Evolutionary conservation across 2,113 vertebrate species (phyloP).

Genomic region (Sterrhoptilus dennistouni): DNA sequence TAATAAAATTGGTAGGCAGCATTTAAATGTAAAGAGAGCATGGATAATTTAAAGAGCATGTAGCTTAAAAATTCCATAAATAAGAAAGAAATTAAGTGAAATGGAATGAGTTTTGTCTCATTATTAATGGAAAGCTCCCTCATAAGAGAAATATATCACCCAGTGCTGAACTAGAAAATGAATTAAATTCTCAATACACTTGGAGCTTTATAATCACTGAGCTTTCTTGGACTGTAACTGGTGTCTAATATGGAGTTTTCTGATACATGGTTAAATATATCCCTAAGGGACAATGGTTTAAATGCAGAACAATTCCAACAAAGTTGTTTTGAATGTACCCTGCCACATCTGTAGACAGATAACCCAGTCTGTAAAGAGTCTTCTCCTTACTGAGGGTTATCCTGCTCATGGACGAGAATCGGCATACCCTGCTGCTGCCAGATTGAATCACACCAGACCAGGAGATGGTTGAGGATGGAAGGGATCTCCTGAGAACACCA

Average conservation of each 20-base stretch:
- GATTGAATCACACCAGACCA: background rate
- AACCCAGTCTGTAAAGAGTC: background rate
- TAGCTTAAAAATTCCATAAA: slow-evolving; percentile 23
- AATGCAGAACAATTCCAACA: background rate
- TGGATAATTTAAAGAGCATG: slow-evolving; percentile 32
- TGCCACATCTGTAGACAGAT: background rate
- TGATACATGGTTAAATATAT: background rate
- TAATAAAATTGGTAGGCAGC: slow-evolving; percentile 2
- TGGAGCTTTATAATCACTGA: slow-evolving; percentile 7
- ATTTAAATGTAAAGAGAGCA: slow-evolving; percentile 7
- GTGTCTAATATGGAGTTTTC: background rate
- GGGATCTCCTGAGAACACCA: background rate
- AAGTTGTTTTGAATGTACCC: background rate
- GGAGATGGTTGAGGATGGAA: background rate
- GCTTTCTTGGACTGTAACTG: background rate
- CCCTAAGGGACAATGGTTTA: background rate
- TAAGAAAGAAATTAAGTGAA: slow-evolving; percentile 45
- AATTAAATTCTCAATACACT: background rate
- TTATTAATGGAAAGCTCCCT: slow-evolving; percentile 28
- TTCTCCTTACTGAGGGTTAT: background rate
- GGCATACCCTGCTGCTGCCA: background rate
- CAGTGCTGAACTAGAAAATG: background rate
- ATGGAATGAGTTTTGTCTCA: slow-evolving; percentile 1
- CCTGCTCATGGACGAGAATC: background rate
- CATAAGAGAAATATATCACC: slow-evolving; percentile 28